Percentiles rank a stretch among this genome's conserved stretches.
Evolutionary conservation across 2,888 invertebrate species (phyloP).

Genomic region (Dione vanillae): DNA sequence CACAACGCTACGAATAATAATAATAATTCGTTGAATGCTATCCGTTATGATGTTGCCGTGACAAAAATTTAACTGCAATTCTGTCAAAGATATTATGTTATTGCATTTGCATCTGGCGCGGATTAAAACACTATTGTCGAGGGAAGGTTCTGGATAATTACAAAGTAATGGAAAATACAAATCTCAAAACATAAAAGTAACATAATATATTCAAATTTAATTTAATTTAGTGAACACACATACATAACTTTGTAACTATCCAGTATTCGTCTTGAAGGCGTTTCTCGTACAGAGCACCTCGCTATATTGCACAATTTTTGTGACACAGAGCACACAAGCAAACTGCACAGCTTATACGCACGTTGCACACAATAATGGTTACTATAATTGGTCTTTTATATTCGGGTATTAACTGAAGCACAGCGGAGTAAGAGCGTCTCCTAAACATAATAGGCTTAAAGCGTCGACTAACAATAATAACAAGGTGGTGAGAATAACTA

Average conservation of each 20-base stretch:
- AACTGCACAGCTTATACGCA: constrained; percentile 82
- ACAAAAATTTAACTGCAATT: constrained; percentile 75
- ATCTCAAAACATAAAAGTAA: background rate
- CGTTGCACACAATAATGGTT: constrained; percentile 79
- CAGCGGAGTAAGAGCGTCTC: constrained; percentile 64
- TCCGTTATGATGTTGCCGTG: constrained; percentile 80
- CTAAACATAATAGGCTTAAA: constrained; percentile 61
- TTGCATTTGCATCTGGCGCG: constrained; percentile 78
- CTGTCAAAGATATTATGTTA: constrained; percentile 70
- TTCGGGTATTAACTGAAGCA: constrained; percentile 48
- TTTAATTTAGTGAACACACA: background rate
- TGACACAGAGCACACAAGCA: constrained; percentile 73
- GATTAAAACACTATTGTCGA: constrained; percentile 63
- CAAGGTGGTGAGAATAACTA: constrained; percentile 71
- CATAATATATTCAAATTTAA: background rate
- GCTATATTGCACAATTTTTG: constrained; percentile 80
- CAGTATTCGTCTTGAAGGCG: constrained; percentile 61
- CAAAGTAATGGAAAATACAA: constrained; percentile 47
- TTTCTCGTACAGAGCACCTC: constrained; percentile 75
- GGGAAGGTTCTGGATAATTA: constrained; percentile 68
- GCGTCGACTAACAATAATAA: constrained; percentile 78
- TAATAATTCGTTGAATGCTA: constrained; percentile 78
- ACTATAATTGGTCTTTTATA: constrained; percentile 48
- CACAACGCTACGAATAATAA: constrained; percentile 67
- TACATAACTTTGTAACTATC: constrained; percentile 66